A percentile compares a stretch with the other conserved stretches of the same genome.
These are phyloP conservation scores for Coremacera marginata DNA, from an alignment of 2,888 invertebrate genomes.

Conservation along the genomic window DNA sequence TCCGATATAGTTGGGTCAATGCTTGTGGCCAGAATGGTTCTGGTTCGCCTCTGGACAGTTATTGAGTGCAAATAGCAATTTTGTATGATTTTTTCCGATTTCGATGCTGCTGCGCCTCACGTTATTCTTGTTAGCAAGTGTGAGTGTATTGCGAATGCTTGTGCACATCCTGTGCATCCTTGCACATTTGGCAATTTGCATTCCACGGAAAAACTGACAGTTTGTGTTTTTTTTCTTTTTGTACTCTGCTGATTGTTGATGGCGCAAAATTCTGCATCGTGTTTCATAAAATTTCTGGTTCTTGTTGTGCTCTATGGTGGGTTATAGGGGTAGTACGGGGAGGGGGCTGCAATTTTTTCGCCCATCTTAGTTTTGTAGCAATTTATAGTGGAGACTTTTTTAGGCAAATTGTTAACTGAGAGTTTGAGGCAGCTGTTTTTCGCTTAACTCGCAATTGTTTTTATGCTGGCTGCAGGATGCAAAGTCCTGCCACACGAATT, in stretches of 20 bases:
- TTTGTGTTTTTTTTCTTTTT: constrained; percentile 24
- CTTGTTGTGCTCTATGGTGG: constrained; percentile 17
- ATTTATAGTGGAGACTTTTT: constrained; percentile 22
- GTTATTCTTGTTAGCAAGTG: constrained; percentile 22
- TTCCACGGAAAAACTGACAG: constrained; percentile 34
- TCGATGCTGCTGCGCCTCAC: constrained; percentile 38
- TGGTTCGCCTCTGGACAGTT: constrained; percentile 62
- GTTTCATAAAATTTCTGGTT: constrained; percentile 52
- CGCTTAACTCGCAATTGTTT: constrained; percentile 20
- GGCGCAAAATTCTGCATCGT: constrained; percentile 46
- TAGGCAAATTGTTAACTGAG: background rate
- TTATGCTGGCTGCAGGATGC: constrained; percentile 25
- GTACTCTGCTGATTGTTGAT: constrained; percentile 22
- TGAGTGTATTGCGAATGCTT: background rate
- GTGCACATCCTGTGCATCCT: constrained; percentile 38
- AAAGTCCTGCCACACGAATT: constrained; percentile 54
- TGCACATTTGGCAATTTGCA: constrained; percentile 43
- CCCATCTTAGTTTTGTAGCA: constrained; percentile 10
- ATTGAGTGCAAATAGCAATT: constrained; percentile 68
- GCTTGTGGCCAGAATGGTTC: constrained; percentile 68
- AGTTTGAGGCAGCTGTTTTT: background rate
- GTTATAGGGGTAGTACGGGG: background rate
- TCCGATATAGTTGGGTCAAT: constrained; percentile 67
- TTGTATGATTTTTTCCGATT: constrained; percentile 50
- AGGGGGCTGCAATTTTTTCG: background rate